Evolutionary conservation across 2,888 invertebrate species (phyloP), one percentile per base, ranked within the genome.

Genomic region (Matsumyia berberina): DNA sequence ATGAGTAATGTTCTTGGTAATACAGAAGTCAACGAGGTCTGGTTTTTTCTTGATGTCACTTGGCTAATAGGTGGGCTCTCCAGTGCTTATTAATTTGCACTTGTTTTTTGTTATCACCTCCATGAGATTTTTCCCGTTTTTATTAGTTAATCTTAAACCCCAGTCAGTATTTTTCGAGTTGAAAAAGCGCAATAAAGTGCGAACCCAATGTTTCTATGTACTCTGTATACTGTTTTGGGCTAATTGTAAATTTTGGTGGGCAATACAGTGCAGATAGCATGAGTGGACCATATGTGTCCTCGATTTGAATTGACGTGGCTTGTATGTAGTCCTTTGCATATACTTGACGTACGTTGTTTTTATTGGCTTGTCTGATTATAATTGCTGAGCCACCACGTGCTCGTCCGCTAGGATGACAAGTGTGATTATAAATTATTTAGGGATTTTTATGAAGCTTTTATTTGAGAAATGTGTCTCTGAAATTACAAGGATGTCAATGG

Each of bases 401-500:
- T 3, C 24, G 24, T 24, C 33, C 33, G 53, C 62, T 31, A 9
- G 76, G 46, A 17, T 76, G 62, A n/a, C 62, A 51, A 5, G 42
- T 51, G 24, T 29, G 9, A 12, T 57, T 57, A 37, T 66, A 76
- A 9, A 7, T 46, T 6, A 46, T 35, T 31, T 37, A n/a, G 37
- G 37, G 3, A 76, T 57, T 33, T 53, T 66, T 15, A 76, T n/a
- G 57, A 33, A 57, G n/a, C 37, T 66, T 57, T 55, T 46, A 17
- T 64, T 39, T 2, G 49, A 49, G 55, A 19, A 49, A 7, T 37
- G 19, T n/a, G 7, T 31, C 55, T 35, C 39, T 9, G 69, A 17
- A 6, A 53, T 69, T n/a, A 17, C 8, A 4, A 35, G 3, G n/a
- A 66, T 66, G 19, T 66, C 66, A 12, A 66, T 49, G 2, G 19